phyloP scores from a whole-genome alignment of 1,140 invertebrate species.

The Euwallacea similis region DNA sequence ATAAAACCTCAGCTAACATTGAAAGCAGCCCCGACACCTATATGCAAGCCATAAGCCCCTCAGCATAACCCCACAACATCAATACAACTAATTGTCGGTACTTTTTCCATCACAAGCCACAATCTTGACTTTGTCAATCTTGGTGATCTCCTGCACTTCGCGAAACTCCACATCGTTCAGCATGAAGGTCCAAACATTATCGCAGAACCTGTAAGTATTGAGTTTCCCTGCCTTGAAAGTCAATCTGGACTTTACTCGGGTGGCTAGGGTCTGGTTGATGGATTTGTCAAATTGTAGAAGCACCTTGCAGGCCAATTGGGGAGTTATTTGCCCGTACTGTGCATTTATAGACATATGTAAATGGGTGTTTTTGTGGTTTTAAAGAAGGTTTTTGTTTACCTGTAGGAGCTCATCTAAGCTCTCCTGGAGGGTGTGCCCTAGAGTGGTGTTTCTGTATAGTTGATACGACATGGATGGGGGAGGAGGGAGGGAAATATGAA shows the following conservation, averaged over 20 bases:
- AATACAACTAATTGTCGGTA: slow-evolving; percentile 54
- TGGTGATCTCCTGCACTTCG: slow-evolving; percentile 92
- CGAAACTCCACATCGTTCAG: slow-evolving; percentile 97
- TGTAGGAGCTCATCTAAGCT: slow-evolving; percentile 92
- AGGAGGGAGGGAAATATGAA: not conserved
- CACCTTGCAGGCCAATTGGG: slow-evolving; percentile 87
- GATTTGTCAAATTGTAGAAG: slow-evolving; percentile 95
- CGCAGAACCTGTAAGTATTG: slow-evolving; percentile 98
- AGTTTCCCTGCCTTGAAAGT: slow-evolving; percentile 96
- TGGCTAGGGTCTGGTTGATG: slow-evolving; percentile 93
- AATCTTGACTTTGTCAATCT: slow-evolving; percentile 98
- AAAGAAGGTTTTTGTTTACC: slow-evolving; percentile 54
- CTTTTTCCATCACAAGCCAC: slow-evolving; percentile 99
- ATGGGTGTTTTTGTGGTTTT: not conserved
- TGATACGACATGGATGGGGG: slow-evolving; percentile 81
- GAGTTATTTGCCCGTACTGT: slow-evolving; percentile 94
- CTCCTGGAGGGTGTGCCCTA: slow-evolving; percentile 95
- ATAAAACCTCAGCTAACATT: not conserved
- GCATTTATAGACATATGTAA: slow-evolving; percentile 10
- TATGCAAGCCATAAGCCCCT: not conserved
- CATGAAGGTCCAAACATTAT: slow-evolving; percentile 99
- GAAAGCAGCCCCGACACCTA: not conserved
- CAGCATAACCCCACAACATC: not conserved
- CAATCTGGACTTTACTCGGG: slow-evolving; percentile 86
- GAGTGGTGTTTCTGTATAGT: slow-evolving; percentile 95